These are phyloP conservation scores for Calyptomena viridis DNA, from an alignment of 2,113 vertebrate species.

Conservation along the genomic window DNA sequence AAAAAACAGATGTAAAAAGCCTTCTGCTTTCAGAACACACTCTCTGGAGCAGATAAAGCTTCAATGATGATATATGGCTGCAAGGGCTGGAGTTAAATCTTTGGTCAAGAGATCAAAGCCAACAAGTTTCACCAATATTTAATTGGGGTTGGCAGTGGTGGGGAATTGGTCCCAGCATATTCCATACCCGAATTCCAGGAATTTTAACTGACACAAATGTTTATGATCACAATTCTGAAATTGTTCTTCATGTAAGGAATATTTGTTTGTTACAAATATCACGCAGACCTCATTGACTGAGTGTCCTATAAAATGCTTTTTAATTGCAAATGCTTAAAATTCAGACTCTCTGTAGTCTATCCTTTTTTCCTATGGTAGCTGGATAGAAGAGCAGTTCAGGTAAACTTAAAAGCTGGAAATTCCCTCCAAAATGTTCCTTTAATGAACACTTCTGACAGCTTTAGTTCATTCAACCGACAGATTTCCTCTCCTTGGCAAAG, in stretches of 20 bases:
- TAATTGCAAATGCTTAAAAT: background rate
- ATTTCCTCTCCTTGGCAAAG: background rate
- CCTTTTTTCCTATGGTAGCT: background rate
- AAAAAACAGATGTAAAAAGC: background rate
- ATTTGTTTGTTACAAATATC: constrained; percentile 10
- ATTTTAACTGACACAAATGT: background rate
- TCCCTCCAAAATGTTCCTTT: background rate
- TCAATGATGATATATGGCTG: background rate
- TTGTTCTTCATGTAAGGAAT: background rate
- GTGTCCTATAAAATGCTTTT: background rate
- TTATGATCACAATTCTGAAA: background rate
- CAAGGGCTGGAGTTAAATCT: background rate
- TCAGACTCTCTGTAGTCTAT: background rate
- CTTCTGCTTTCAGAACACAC: background rate
- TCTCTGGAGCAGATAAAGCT: background rate
- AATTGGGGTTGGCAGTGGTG: background rate
- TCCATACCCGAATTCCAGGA: background rate
- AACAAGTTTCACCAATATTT: background rate
- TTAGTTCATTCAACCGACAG: background rate
- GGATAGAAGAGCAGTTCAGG: background rate
- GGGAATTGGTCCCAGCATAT: background rate
- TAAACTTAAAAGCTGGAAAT: background rate
- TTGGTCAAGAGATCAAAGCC: background rate
- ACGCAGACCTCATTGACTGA: background rate
- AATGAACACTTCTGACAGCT: background rate